These are phyloP conservation scores for Acanthopleura granulata DNA, from an alignment of 2,888 invertebrate species.

Conservation along the genomic window DNA sequence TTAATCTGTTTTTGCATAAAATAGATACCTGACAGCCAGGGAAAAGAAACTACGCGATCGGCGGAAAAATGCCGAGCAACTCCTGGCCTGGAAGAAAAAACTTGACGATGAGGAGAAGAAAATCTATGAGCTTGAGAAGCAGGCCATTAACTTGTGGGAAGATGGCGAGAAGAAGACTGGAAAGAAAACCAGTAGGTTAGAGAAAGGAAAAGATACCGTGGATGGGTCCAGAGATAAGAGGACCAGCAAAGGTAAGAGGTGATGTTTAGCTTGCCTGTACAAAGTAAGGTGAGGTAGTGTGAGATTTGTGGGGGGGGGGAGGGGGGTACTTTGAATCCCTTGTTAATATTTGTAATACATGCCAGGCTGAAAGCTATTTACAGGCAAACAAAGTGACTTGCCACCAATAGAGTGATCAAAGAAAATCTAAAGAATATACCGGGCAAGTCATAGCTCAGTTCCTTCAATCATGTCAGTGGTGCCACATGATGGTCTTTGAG, in stretches of 20 bases:
- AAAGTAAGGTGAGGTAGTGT: too few relatives aligned
- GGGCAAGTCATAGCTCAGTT: not conserved
- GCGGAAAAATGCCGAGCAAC: constrained; percentile 64
- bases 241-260: not conserved
- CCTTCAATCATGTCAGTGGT: too few relatives aligned
- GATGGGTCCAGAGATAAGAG: not conserved
- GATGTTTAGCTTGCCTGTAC: too few relatives aligned
- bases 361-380: too few relatives aligned
- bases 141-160: constrained; percentile 51
- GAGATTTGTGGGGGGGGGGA: too few relatives aligned
- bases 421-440: not conserved
- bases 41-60: constrained; percentile 65
- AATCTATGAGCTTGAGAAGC: constrained; percentile 63
- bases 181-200: constrained; percentile 24
- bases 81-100: constrained; percentile 66
- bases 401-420: too few relatives aligned
- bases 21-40: constrained; percentile 65
- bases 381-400: too few relatives aligned
- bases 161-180: constrained; percentile 25
- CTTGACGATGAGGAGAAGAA: constrained; percentile 66
- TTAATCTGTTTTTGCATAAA: not conserved
- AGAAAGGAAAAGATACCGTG: not conserved
- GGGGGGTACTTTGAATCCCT: too few relatives aligned
- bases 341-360: too few relatives aligned
- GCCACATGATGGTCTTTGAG: too few relatives aligned